Evolutionary conservation across 1,140 invertebrate species (phyloP).

Genomic region (Lamellibrachia luymesi): DNA sequence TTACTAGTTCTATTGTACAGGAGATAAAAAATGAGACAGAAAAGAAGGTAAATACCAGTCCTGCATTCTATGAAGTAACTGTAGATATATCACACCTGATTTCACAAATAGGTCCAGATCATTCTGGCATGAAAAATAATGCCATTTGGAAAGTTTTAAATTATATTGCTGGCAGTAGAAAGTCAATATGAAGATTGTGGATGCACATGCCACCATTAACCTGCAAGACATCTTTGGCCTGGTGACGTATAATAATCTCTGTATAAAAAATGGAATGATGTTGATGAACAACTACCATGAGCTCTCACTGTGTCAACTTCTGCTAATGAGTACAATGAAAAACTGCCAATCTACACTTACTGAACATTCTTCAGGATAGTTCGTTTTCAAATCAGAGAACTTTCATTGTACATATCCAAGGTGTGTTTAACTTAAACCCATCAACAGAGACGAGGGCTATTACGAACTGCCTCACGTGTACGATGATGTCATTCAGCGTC

Average conservation of each 20-base stretch:
- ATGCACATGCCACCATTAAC: background rate
- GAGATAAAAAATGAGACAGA: background rate
- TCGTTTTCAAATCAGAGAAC: too few relatives aligned
- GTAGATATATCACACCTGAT: background rate
- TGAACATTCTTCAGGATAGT: too few relatives aligned
- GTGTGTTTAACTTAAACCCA: too few relatives aligned
- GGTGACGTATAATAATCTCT: background rate
- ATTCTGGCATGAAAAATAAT: background rate
- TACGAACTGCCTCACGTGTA: too few relatives aligned
- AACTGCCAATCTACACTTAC: too few relatives aligned
- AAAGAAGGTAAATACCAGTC: background rate
- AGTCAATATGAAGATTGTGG: background rate
- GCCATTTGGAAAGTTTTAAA: background rate
- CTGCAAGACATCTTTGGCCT: background rate
- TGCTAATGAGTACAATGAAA: background rate
- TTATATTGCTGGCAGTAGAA: background rate
- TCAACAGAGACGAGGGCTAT: too few relatives aligned
- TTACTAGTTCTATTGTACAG: too few relatives aligned
- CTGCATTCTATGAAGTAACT: too few relatives aligned
- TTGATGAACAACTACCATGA: background rate
- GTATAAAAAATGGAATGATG: background rate
- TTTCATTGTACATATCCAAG: too few relatives aligned
- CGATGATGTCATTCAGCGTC: too few relatives aligned
- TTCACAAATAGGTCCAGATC: background rate
- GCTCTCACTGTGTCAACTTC: background rate